phyloP scores from a whole-genome alignment of 2,888 invertebrate genomes.

The Caenorhabditis doughertyi region DNA sequence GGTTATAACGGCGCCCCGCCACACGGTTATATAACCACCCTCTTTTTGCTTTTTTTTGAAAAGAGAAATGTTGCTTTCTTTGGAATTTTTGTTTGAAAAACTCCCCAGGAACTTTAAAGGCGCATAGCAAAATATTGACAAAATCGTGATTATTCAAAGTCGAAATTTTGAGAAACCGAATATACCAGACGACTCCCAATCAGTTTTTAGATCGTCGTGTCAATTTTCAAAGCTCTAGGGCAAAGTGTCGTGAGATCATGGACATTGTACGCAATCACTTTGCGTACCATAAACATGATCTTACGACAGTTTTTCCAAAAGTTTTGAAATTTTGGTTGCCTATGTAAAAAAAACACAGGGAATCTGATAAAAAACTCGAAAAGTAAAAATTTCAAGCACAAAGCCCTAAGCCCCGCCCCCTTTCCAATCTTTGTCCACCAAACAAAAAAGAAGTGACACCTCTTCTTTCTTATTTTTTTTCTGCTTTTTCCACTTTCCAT shows the following conservation, averaged over 20 bases:
- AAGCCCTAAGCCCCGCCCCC: too few relatives aligned
- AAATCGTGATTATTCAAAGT: too few relatives aligned
- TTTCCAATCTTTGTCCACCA: not conserved
- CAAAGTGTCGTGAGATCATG: not conserved
- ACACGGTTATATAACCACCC: not conserved
- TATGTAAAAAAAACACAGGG: not conserved
- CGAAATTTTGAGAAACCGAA: too few relatives aligned
- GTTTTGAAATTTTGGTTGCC: not conserved
- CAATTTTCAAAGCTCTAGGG: too few relatives aligned
- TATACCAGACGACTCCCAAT: too few relatives aligned
- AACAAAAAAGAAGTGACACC: not conserved
- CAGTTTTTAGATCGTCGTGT: too few relatives aligned
- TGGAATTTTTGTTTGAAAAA: too few relatives aligned
- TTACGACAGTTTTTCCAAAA: not conserved
- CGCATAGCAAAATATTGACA: too few relatives aligned
- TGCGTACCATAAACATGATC: not conserved
- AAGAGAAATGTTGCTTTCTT: not conserved
- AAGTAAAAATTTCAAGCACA: not conserved
- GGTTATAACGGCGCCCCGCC: not conserved
- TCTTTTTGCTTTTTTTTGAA: slow-evolving; percentile 4
- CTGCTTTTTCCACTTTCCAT: not conserved
- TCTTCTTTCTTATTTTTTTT: not conserved
- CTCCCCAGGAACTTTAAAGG: too few relatives aligned
- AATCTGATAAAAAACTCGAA: not conserved
- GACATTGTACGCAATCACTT: not conserved